phyloP scores from a whole-genome alignment of 2,888 invertebrate species.

The Amiota communis region DNA sequence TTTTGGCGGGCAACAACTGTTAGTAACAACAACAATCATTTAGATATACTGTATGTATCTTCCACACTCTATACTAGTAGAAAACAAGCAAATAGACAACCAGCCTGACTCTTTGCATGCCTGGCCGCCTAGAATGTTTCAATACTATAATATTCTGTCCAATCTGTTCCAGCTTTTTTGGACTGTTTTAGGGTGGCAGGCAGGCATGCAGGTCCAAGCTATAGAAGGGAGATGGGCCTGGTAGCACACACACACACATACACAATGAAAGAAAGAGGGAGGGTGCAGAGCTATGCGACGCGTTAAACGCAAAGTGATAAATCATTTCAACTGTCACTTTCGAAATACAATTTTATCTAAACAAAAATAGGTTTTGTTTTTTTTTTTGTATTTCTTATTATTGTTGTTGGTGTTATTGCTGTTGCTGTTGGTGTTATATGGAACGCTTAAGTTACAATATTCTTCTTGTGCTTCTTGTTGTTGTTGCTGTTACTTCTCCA shows the following conservation, averaged over 20 bases:
- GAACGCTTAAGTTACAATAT: too few relatives aligned
- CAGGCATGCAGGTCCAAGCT: too few relatives aligned
- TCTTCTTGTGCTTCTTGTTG: too few relatives aligned
- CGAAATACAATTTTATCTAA: slow-evolving; percentile 73
- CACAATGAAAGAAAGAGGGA: slow-evolving; percentile 16
- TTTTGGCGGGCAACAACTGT: not conserved
- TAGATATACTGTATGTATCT: not conserved
- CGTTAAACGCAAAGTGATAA: slow-evolving; percentile 67
- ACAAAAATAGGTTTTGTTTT: slow-evolving; percentile 46
- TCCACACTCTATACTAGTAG: not conserved
- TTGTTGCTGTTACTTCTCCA: too few relatives aligned
- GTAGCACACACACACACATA: not conserved
- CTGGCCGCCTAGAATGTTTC: too few relatives aligned
- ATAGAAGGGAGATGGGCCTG: too few relatives aligned
- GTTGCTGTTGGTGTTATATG: slow-evolving; percentile 2
- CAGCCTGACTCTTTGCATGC: too few relatives aligned
- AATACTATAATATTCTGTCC: too few relatives aligned
- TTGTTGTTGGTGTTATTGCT: not conserved
- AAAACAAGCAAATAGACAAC: not conserved
- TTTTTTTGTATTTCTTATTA: slow-evolving; percentile 28
- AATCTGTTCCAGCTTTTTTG: too few relatives aligned
- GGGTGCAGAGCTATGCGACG: slow-evolving; percentile 53
- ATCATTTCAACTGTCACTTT: slow-evolving; percentile 74
- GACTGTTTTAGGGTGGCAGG: too few relatives aligned
- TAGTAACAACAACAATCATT: not conserved